Evolutionary conservation across 2,113 vertebrate species (phyloP).

Genomic region (Salvelinus namaycush): DNA sequence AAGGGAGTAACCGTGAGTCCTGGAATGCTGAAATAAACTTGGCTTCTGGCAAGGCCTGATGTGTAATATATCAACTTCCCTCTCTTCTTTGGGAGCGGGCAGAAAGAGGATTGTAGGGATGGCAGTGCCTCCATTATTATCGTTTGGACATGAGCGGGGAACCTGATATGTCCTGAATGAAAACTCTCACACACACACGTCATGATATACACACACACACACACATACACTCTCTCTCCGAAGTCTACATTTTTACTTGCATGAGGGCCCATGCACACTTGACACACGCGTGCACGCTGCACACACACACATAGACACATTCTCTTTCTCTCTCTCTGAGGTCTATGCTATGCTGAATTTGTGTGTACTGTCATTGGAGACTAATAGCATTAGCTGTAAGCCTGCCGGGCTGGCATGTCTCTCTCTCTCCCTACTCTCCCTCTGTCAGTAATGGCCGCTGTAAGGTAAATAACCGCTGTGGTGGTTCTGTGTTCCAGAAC

Average conservation of each 20-base stretch:
- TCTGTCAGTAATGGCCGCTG: too few species aligned
- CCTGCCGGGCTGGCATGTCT: neutral
- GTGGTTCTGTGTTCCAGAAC: constrained; percentile 77
- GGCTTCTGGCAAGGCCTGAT: constrained; percentile 50
- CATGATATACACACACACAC: neutral
- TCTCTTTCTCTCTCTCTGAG: neutral
- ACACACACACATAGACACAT: neutral
- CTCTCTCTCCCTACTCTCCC: neutral
- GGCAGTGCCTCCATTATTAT: too few species aligned
- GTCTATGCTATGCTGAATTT: constrained; percentile 15
- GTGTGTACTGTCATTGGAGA: constrained; percentile 25
- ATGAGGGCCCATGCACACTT: too few species aligned
- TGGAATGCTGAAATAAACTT: constrained; percentile 69
- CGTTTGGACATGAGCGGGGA: constrained; percentile 15
- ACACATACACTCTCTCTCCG: too few species aligned
- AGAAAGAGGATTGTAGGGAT: constrained; percentile 13
- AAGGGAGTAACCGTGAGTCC: constrained; percentile 49
- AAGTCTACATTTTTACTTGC: too few species aligned
- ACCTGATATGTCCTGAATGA: constrained; percentile 8
- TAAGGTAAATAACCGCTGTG: constrained; percentile 27
- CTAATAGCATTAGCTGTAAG: constrained; percentile 32
- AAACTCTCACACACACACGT: constrained; percentile 6
- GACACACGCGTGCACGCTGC: too few species aligned
- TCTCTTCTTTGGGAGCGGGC: constrained; percentile 33
- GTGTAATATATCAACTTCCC: constrained; percentile 55